Percentiles rank a stretch among this genome's conserved stretches.
Conservation (phyloP, 2,888 invertebrate genomes). For the Notocelia uddmanniana region DNA sequence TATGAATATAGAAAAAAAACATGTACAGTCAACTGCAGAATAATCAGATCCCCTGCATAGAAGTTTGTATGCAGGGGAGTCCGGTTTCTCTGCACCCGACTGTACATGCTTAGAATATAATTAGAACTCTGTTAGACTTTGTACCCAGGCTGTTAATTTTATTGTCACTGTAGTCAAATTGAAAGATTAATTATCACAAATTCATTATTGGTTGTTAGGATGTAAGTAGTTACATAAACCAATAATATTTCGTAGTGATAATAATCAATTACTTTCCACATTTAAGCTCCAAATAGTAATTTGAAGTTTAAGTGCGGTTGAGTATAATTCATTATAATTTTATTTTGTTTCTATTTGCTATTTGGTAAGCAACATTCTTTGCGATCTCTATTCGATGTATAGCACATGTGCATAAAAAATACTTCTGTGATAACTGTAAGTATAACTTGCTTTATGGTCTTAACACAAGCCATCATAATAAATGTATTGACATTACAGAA, state of each 20-base stretch:
- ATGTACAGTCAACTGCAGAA: too few species aligned
- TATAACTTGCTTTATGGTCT: slow-evolving; percentile 17
- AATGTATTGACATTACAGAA: background rate
- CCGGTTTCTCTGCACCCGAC: too few species aligned
- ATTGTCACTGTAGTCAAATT: background rate
- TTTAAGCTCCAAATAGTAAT: too few species aligned
- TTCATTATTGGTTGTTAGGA: background rate
- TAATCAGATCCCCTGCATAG: too few species aligned
- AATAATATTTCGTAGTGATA: too few species aligned
- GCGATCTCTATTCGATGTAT: slow-evolving; percentile 8
- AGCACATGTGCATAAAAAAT: slow-evolving; percentile 20
- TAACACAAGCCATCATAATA: slow-evolving; percentile 27
- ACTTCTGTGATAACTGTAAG: slow-evolving; percentile 32
- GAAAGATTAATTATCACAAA: background rate
- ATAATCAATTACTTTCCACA: too few species aligned
- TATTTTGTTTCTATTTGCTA: background rate
- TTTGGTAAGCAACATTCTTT: background rate
- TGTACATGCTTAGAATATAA: slow-evolving; percentile 26
- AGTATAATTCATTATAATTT: background rate
- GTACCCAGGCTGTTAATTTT: background rate
- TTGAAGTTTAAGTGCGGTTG: background rate
- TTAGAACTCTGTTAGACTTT: background rate
- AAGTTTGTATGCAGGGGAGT: too few species aligned
- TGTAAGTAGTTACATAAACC: too few species aligned
- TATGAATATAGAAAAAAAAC: background rate